phyloP scores from a whole-genome alignment of 2,888 invertebrate species.

The Magallana nippona region DNA sequence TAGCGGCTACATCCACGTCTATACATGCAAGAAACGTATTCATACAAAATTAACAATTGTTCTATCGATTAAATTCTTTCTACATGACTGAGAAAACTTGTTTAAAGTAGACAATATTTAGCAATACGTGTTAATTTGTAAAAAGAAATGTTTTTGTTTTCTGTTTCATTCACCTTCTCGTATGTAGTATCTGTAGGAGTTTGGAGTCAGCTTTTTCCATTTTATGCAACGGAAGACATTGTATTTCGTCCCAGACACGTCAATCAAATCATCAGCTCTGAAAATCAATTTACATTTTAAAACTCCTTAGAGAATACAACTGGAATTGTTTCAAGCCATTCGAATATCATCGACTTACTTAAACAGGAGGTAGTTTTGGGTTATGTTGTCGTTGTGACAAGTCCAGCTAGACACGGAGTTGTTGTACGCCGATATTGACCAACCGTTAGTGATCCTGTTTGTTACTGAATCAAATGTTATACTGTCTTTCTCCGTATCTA shows the following conservation, averaged over 20 bases:
- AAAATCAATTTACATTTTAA: not conserved
- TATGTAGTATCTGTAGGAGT: constrained; percentile 48
- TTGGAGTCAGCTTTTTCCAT: constrained; percentile 45
- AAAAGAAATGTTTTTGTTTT: not conserved
- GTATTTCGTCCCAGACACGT: constrained; percentile 35
- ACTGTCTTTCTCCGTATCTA: constrained; percentile 34
- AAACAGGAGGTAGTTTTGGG: constrained; percentile 27
- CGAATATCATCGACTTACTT: not conserved
- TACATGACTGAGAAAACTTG: too few species aligned
- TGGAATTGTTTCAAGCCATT: too few species aligned
- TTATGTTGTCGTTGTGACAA: constrained; percentile 30
- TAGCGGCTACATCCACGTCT: constrained; percentile 41
- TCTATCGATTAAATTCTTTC: not conserved
- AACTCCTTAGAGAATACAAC: too few species aligned
- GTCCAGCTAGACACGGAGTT: constrained; percentile 31
- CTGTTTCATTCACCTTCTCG: constrained; percentile 40
- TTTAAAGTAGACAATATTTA: too few species aligned
- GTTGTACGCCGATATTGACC: constrained; percentile 31
- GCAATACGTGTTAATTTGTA: too few species aligned
- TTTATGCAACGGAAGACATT: constrained; percentile 45
- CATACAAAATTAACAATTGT: too few species aligned
- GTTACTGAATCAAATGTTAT: constrained; percentile 34
- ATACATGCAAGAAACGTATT: constrained; percentile 2
- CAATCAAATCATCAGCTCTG: constrained; percentile 41
- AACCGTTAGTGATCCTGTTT: constrained; percentile 19